Base-by-base conservation (phyloP, 2,113 vertebrate species). In the Pachycephala philippinensis region DNA sequence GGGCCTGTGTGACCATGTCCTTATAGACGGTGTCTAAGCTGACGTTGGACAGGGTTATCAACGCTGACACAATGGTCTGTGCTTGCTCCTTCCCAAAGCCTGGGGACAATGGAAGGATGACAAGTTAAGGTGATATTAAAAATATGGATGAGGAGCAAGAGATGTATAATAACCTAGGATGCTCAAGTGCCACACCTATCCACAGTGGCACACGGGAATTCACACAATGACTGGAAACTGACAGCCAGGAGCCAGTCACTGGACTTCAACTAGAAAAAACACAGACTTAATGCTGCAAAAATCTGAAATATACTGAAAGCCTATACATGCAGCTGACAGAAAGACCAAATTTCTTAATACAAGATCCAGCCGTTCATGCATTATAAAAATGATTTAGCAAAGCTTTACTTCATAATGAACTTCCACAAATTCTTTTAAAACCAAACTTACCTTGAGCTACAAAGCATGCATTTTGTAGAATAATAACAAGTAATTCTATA, bases 1-100 rank as follows among this genome's bases (percentile, higher is more conserved):
- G 99, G 24, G 98, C 97, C 94, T 98, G 98, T 3, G 99, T 99
- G 65, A 99, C 99, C 99, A 99, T 99, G 79, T 99, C 99, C 95
- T 98, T 99, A 80, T 99, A 99, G 31, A 99, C 97, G 2, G 98
- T 98, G 96, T 99, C 99, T 81, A 99, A 98, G 97, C 99, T 99
- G 61, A 99, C 97, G 5, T 98, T 98, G 0, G 99, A 98, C 92
- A 99, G 92, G 6, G 98, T 98, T 30, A 98, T 98, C 75, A 99
- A 93, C 0, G 98, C 98, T 0, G 98, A 98, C 3, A 99, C 98
- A 11, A 99, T 98, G 71, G 99, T 97, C 97, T 99, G 98, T 1
- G 99, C 98, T 94, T 99, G 99, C 10, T 89, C 93, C 97, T 99
- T 99, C 68, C 98, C 98, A 84, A 99, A 99, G 64, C 99, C 99